Conservation (phyloP, 1,140 invertebrate genomes). For the Penaeus indicus region DNA sequence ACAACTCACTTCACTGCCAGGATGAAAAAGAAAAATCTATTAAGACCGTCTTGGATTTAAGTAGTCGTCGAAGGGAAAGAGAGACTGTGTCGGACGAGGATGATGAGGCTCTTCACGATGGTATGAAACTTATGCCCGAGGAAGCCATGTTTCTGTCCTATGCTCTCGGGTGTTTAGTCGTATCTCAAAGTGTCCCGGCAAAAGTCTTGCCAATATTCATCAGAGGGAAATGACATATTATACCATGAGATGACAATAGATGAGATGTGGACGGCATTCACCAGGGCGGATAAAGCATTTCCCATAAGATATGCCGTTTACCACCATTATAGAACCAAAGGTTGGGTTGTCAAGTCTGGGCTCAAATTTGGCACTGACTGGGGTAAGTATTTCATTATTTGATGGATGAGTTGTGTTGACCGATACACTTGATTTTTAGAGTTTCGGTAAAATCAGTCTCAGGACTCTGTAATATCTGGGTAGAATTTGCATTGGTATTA, state of each 20-base stretch:
- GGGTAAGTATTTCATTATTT: slow-evolving; percentile 32
- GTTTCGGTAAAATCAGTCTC: background rate
- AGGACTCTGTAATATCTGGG: background rate
- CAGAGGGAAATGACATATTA: background rate
- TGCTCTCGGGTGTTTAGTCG: slow-evolving; percentile 80
- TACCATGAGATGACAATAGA: slow-evolving; percentile 74
- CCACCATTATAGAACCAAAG: slow-evolving; percentile 88
- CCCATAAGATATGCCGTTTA: slow-evolving; percentile 84
- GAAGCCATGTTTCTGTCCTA: slow-evolving; percentile 86
- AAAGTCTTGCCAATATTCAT: background rate
- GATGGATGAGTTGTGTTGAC: background rate
- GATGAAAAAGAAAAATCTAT: background rate
- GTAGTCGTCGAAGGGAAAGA: slow-evolving; percentile 1
- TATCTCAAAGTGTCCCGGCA: slow-evolving; percentile 69
- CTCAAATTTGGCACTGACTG: slow-evolving; percentile 90
- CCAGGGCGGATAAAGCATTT: slow-evolving; percentile 77
- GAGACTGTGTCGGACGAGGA: background rate
- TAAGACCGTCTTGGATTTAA: background rate
- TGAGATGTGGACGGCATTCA: slow-evolving; percentile 78
- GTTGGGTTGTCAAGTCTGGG: slow-evolving; percentile 90
- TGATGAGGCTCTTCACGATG: background rate
- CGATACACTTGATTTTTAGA: background rate
- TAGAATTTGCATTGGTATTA: no score
- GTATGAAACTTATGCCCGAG: slow-evolving; percentile 38
- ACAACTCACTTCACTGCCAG: background rate